Evolutionary conservation across 2,888 invertebrate species (phyloP), one percentile per base, ranked within the genome.

Genomic region (Apamea epomidion): DNA sequence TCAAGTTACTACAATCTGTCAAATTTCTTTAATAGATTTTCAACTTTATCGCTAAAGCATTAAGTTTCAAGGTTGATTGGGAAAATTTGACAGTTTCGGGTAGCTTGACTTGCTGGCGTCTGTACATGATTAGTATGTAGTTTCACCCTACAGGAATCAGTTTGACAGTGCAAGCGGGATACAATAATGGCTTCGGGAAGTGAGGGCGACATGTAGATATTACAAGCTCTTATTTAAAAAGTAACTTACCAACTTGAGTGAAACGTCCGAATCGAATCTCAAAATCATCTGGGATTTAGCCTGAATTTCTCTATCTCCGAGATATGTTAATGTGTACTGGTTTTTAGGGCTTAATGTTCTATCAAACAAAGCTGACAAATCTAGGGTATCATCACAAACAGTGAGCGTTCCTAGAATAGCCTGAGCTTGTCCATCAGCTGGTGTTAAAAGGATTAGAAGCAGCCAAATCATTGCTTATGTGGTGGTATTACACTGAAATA

Each of bases 391-490:
- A n/a, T n/a, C 54, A 72, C 72, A 72, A n/a, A 58, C 72, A 18
- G 18, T 12, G 7, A 58, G 10, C 0, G 37, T 72, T n/a, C 72
- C 72, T 7, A 58, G 18, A n/a, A 72, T 2, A 58, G 7, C 7
- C 37, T 58, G 72, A 12, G 72, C 54, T 2, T 72, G 7, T 21
- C 69, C 74, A n/a, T 51, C 37, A 37, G 51, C 0, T 37, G 72
- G 1, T 37, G 5, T 69, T n/a, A 69, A 74, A 51, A 51, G 14
- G 0, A 51, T 21, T 21, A 74, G 51, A 2, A 74, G 51, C 8
- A 69, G 48, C 74, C 74, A 51, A 68, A 74, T 74, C 74, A 74
- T 74, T 37, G n/a, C n/a, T 21, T n/a, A 37, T 14, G 69, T 21
- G 18, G 18, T 18, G 37, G 51, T 37, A 37, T 18, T 21, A 69